Evolutionary conservation across 2,797 vertebrate genomes (phyloP).

Genomic region (Muscicapa striata): DNA sequence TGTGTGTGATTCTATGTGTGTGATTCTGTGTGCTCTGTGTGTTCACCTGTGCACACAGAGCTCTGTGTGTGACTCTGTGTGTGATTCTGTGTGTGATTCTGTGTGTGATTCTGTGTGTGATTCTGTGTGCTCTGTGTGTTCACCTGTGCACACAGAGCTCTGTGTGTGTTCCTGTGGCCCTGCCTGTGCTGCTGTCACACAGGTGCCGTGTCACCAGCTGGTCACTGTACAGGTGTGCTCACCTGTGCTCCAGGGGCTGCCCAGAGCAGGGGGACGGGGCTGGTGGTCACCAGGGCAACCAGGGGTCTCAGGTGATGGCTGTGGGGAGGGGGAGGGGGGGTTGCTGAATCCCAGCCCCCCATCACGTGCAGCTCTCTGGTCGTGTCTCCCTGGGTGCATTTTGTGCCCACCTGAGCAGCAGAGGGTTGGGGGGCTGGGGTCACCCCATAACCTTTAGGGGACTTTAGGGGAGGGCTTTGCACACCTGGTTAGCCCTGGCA

Average conservation of each 20-base stretch:
- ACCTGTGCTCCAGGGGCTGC: too few species aligned
- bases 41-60: not conserved
- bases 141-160: too few species aligned
- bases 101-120: too few species aligned
- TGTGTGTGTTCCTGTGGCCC: too few species aligned
- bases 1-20: too few species aligned
- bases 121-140: too few species aligned
- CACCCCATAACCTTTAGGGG: conserved; percentile 78
- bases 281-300: not conserved
- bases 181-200: too few species aligned
- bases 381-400: accelerated
- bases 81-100: too few species aligned
- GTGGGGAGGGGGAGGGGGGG: not conserved
- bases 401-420: not conserved
- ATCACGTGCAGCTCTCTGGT: not conserved
- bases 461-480: conserved; percentile 75
- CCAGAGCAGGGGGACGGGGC: not conserved
- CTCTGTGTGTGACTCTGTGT: too few species aligned
- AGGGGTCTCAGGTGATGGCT: not conserved
- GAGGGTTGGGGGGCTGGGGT: conserved; percentile 71
- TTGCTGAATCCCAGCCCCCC: not conserved
- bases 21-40: too few species aligned
- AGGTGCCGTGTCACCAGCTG: too few species aligned
- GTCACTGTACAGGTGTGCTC: too few species aligned
- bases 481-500: conserved; percentile 2